Percentiles rank a stretch among this genome's conserved stretches.
phyloP scores from a whole-genome alignment of 2,888 invertebrate species.

The Drosophila meridiana region DNA sequence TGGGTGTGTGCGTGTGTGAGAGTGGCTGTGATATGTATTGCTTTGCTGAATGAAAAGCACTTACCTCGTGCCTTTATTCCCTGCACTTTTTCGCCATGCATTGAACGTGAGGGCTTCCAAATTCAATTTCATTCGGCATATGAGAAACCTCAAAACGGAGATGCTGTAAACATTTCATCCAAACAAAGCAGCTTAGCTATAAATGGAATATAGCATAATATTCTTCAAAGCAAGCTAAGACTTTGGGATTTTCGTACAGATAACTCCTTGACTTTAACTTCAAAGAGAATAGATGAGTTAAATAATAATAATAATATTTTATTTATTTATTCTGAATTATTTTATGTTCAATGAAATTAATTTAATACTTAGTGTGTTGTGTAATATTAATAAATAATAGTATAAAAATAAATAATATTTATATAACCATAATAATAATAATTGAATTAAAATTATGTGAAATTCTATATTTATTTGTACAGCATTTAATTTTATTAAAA shows the following conservation, averaged over 20 bases:
- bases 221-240: neutral
- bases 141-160: constrained; percentile 32
- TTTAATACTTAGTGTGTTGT: no score
- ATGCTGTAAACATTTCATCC: constrained; percentile 20
- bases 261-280: no score
- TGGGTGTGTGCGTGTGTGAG: constrained; percentile 17
- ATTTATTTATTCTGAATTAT: no score
- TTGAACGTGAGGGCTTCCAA: constrained; percentile 46
- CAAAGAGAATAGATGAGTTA: no score
- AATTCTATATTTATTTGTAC: no score
- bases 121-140: constrained; percentile 50
- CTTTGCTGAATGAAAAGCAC: constrained; percentile 58
- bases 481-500: no score
- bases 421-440: no score
- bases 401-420: no score
- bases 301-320: no score
- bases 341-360: no score
- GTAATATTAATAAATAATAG: no score
- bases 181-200: constrained; percentile 23
- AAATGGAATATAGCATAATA: constrained; percentile 2
- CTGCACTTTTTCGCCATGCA: constrained; percentile 41
- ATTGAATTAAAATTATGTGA: no score
- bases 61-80: constrained; percentile 48
- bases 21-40: constrained; percentile 27
- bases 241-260: neutral